Evolutionary conservation across 2,888 invertebrate species (phyloP), one percentile per base, ranked within the genome.

Genomic region (Ophion costatus): DNA sequence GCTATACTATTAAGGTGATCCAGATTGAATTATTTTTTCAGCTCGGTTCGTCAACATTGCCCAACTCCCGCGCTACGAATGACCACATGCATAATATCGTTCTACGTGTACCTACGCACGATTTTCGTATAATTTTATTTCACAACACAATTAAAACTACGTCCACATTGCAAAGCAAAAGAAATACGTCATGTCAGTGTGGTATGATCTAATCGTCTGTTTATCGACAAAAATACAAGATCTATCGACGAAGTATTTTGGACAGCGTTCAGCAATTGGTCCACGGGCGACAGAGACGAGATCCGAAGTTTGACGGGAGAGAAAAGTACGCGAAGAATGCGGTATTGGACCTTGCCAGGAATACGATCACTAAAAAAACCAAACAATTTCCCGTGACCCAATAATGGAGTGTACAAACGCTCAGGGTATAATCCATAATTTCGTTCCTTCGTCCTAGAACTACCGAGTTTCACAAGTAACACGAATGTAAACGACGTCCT

Each of bases 401-500:
- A 20, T 42, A 5, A n/a, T 42, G 61, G 10, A 22, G 20, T 22
- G 14, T 33, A 51, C 51, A 14, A 51, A 51, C 51, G 17, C 14
- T 51, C 51, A 51, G 17, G 51, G 17, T 51, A 59, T 10, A 80
- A 81, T 64, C 77, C 64, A 45, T 14, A 45, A 22, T 81, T 81
- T 59, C 59, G 59, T 57, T 42, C 24, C 42, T 4, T 11, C 29
- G 29, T 29, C 7, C n/a, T 17, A 56, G 6, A 51, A 38, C 38
- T 51, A 10, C 38, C 22, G 22, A 38, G 38, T 77, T 67, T 69
- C 17, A 22, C 33, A 14, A 66, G 66, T 38, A 51, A 56, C 33
- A 45, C 51, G 20, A 59, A 20, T 70, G 45, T 14, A 7, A 57
- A 33, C 56, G 57, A 79, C 57, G 84, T 75, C 86, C 85, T 84